Base-by-base conservation (phyloP, 2,113 vertebrate genomes). In the Pan paniscus region DNA sequence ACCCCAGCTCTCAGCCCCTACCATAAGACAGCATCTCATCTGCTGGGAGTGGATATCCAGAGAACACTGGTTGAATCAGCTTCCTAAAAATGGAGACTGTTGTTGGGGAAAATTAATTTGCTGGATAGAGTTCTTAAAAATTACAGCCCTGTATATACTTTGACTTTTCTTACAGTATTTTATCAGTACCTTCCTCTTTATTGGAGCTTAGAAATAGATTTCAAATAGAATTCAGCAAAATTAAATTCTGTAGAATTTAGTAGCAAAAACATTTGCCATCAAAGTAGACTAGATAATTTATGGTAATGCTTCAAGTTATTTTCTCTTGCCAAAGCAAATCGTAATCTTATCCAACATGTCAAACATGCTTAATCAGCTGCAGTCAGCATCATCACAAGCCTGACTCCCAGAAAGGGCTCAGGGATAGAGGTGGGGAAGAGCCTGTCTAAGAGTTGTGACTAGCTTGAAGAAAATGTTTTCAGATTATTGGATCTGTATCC, bases 381-480 rank as follows among this genome's bases (percentile, higher is more conserved):
- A 35, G 57, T 57, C 43, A 92, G 23, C 35, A 13, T 25, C 78
- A 70, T 48, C 13, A 57, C 1, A 76, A 96, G 25, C 16, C 64
- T 70, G 46, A 48, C 25, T 52, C 50, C 40, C 82, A 95, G 78
- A 40, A 85, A 14, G 25, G 5, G 13, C 9, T 16, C 9, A 20
- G 10, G n/a, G 22, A 14, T 38, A 57, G 35, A 30, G 8, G 38
- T 32, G 12, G 8, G 14, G 9, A 17, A 87, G 32, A 17, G 11
- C 40, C 79, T 35, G 73, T 73, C 10, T 84, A 25, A 84, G 18
- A 80, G 32, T n/a, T 35, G 18, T 85, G 86, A 82, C 50, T 32
- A 52, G 27, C 87, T 78, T 87, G 27, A 90, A 96, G 38, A 92
- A 92, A 90, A 4, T 32, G 23, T 50, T 94, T 97, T 93, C 75